phyloP scores from a whole-genome alignment of 1,140 invertebrate species.

The Drosophila saltans region DNA sequence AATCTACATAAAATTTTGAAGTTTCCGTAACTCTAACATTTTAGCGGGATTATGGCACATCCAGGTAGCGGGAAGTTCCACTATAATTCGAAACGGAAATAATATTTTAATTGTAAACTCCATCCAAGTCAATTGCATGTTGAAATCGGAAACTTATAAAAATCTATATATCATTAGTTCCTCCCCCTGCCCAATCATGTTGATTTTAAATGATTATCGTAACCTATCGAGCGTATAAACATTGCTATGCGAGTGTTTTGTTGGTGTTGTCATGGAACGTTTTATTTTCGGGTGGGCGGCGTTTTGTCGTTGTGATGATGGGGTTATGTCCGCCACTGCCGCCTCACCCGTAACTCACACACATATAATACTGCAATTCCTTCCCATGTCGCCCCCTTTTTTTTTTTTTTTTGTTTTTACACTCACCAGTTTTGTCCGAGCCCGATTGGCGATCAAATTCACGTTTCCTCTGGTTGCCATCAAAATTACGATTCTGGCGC shows the following conservation, averaged over 20 bases:
- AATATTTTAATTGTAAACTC: too few relatives aligned
- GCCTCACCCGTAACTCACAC: too few relatives aligned
- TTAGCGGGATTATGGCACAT: too few relatives aligned
- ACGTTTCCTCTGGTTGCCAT: constrained; percentile 89
- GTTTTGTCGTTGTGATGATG: constrained; percentile 2
- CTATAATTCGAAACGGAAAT: too few relatives aligned
- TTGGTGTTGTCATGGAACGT: constrained; percentile 41
- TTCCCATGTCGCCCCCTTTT: not conserved
- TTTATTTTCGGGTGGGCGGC: constrained; percentile 27
- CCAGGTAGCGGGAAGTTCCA: too few relatives aligned
- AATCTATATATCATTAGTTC: not conserved
- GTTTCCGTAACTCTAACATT: too few relatives aligned
- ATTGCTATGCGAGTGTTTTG: constrained; percentile 7
- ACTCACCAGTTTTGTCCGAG: constrained; percentile 93
- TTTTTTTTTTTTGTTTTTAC: too few relatives aligned
- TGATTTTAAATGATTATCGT: constrained; percentile 4
- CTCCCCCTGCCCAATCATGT: not conserved
- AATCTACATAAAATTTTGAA: too few relatives aligned
- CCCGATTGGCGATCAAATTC: constrained; percentile 98
- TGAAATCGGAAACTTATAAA: too few relatives aligned
- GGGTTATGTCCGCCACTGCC: constrained; percentile 27
- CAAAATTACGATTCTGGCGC: constrained; percentile 85
- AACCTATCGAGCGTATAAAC: constrained; percentile 20
- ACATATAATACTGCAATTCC: not conserved
- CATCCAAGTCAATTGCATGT: too few relatives aligned